Conservation (phyloP, 92 coral and sea anemone genomes). For the Palythoa heliodiscus region DNA sequence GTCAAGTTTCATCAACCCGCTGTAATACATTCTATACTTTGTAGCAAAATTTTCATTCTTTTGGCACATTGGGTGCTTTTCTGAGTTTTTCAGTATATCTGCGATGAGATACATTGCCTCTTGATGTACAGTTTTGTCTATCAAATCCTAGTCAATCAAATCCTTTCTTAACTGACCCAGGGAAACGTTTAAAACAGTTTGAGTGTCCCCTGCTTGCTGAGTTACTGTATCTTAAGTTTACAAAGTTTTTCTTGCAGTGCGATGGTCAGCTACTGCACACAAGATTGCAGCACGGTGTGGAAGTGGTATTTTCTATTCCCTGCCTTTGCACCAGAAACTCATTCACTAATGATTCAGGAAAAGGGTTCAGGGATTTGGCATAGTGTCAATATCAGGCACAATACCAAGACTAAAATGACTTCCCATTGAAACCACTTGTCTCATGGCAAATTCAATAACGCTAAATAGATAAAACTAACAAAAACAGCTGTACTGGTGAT, state of each 20-base stretch:
- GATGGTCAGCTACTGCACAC: conserved; percentile 58
- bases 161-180: conserved; percentile 39
- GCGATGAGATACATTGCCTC: conserved; percentile 26
- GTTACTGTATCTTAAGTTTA: conserved; percentile 43
- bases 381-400: background rate
- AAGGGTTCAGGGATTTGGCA: background rate
- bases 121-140: conserved; percentile 36
- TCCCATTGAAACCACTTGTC: conserved; percentile 16
- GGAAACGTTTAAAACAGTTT: conserved; percentile 55
- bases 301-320: background rate
- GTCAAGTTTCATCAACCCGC: conserved; percentile 54
- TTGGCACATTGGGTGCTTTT: conserved; percentile 47
- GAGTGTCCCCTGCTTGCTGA: conserved; percentile 55
- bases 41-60: conserved; percentile 49
- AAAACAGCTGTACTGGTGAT: background rate
- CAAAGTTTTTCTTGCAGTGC: conserved; percentile 52
- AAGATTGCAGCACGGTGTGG: conserved; percentile 40
- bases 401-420: background rate
- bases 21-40: conserved; percentile 56
- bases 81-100: conserved; percentile 52
- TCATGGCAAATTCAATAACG: background rate
- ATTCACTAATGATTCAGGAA: background rate
- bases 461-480: background rate
- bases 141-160: conserved; percentile 55
- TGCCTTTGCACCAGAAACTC: background rate